Evolutionary conservation across 2,113 vertebrate species (phyloP).

Genomic region (Hemichromis elongatus): DNA sequence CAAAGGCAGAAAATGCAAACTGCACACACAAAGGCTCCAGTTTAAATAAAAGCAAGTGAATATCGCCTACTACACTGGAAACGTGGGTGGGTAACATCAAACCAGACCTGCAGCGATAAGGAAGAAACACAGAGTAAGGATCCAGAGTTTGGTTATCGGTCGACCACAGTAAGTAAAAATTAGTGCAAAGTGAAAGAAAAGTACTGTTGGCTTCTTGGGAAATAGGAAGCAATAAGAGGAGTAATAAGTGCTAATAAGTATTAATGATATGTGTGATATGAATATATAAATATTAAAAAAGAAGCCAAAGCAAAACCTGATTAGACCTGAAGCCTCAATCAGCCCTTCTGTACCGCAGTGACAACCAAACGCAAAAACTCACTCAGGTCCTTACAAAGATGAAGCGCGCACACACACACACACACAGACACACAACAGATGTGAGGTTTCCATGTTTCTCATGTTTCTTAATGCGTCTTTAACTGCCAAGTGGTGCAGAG

Average conservation of each 20-base stretch:
- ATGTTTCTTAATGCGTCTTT: background rate
- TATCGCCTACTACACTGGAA: background rate
- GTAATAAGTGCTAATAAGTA: background rate
- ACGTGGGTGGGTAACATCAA: background rate
- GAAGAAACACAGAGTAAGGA: background rate
- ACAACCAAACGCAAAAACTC: background rate
- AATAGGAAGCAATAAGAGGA: background rate
- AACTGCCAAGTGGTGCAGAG: slow-evolving; percentile 12
- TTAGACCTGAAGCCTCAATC: background rate
- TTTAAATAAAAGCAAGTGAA: background rate
- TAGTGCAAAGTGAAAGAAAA: background rate
- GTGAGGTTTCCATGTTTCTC: background rate
- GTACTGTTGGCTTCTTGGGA: background rate
- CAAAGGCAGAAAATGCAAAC: background rate
- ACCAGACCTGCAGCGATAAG: background rate
- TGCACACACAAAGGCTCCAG: background rate
- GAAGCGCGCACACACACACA: background rate
- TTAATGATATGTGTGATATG: background rate
- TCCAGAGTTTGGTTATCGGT: background rate
- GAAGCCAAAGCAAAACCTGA: background rate
- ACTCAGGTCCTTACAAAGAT: background rate
- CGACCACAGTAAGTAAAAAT: background rate
- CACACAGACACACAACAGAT: background rate
- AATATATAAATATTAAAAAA: background rate
- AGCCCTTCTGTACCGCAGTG: background rate